Evolutionary conservation across 2,888 invertebrate species (phyloP), one percentile per base, ranked within the genome.

Genomic region (Oligia fasciuncula): DNA sequence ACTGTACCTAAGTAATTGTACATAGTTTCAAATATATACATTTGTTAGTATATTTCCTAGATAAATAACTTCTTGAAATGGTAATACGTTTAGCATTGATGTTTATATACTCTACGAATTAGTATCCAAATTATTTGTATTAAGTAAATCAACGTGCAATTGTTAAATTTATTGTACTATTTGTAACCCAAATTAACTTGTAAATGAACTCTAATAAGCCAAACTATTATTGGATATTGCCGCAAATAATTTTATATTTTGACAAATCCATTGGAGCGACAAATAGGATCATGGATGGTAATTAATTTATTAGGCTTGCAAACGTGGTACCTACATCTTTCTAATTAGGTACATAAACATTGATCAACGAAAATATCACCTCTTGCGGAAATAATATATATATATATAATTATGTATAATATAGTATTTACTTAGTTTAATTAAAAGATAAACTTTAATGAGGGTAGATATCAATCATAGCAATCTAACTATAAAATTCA

Each of bases 171-270:
- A 76, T 71, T 46, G 23, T 67, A 62, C 49, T 65, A 81, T 79
- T 72, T 73, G 51, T 67, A 66, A 70, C 17, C 46, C 65, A 23
- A 76, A 84, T 78, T 68, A 77, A 76, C 65, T 78, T 71, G 29
- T 67, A 63, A 85, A 75, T 75, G n/a, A 67, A 81, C 57, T 71
- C 73, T 67, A 75, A 73, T 84, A 77, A 80, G 76, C 74, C 35
- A 57, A 23, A 35, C 40, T 78, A 69, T 67, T 81, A 76, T 69
- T 60, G 40, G 70, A 63, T 70, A 67, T 82, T 73, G 51, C 46
- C 67, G 65, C 60, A 67, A 73, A 79, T 74, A 66, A 68, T 66
- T 65, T 80, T 62, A 49, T 71, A 72, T 83, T 85, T 85, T 76
- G 68, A 68, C 63, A 77, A 79, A 80, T 46, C 70, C 63, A 29